These are phyloP conservation scores for Nebria brevicollis DNA, from an alignment of 2,888 invertebrate species.

Conservation along the genomic window DNA sequence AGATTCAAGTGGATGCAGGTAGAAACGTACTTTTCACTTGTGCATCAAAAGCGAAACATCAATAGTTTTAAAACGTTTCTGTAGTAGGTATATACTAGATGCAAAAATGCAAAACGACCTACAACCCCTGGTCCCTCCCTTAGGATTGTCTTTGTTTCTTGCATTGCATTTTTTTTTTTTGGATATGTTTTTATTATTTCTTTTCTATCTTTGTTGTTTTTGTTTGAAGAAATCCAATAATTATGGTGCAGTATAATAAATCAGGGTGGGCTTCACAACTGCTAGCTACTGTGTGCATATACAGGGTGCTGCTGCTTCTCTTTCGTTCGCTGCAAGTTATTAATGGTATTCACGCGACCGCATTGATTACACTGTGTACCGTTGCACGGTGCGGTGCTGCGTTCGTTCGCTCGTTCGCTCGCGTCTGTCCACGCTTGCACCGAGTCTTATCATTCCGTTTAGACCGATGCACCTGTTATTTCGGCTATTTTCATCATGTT, in stretches of 20 bases:
- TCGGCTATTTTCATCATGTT: background rate
- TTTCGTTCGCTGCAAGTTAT: conserved; percentile 58
- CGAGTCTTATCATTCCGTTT: background rate
- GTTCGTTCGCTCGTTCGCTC: background rate
- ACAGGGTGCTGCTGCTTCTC: conserved; percentile 8
- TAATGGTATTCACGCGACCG: conserved; percentile 59
- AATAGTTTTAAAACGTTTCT: background rate
- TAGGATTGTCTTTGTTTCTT: background rate
- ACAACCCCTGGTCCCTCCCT: background rate
- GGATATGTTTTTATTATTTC: no score
- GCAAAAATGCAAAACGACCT: conserved; percentile 12
- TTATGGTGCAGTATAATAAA: conserved; percentile 47
- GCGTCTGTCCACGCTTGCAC: background rate
- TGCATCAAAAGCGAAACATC: background rate
- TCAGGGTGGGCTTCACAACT: conserved; percentile 24
- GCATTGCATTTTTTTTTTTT: background rate
- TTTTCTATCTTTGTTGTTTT: conserved; percentile 4
- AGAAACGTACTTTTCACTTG: conserved; percentile 5
- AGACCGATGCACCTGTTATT: conserved; percentile 1
- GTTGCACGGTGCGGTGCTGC: background rate
- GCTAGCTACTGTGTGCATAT: background rate
- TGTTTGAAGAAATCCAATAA: conserved; percentile 41
- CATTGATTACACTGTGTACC: conserved; percentile 34
- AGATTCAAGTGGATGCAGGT: background rate
- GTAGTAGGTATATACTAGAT: background rate